Base-by-base conservation (phyloP, 2,888 invertebrate genomes). In the Cataglyphis livida region DNA sequence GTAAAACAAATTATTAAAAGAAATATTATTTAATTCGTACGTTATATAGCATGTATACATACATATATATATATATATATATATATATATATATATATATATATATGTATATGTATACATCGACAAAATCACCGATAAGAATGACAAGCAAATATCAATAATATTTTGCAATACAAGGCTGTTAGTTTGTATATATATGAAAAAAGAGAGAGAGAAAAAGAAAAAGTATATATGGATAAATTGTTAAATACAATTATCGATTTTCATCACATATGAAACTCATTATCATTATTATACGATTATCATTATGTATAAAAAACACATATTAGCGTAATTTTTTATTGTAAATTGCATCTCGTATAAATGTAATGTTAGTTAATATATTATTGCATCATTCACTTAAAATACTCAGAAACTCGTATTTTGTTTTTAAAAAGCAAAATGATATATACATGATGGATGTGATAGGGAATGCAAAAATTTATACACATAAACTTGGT, bases 401-500 rank as follows among this genome's bases (percentile, higher is more conserved):
- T n/a, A 41, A 73, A 12, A 44, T 44, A 74, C 61, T 62, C 21
- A 25, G 65, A 76, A 76, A 65, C 54, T 76, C 0, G 12, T 65
- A 21, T 28, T 6, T 25, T 51, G 18, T 76, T 57, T 65, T 44
- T 21, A 25, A 21, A 6, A 41, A 65, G 25, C 3, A 75, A 65
- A 25, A 18, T n/a, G 28, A 76, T 66, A 15, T 15, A 4, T 21
- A 41, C 41, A 5, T 76, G 44, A 81, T 57, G 18, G 64, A 62
- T 64, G 51, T n/a, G 73, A 81, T 62, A 38, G 28, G 21, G 32
- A 25, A 73, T 35, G 48, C 38, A 25, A 71, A 62, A 73, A 61
- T 61, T 48, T 73, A 73, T 35, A 35, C 5, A 62, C 32, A 38
- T 32, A 18, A 81, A 41, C n/a, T 76, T 54, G 64, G 32, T 18